Base-by-base conservation (phyloP, 1,140 invertebrate species). In the Heliothis virescens region DNA sequence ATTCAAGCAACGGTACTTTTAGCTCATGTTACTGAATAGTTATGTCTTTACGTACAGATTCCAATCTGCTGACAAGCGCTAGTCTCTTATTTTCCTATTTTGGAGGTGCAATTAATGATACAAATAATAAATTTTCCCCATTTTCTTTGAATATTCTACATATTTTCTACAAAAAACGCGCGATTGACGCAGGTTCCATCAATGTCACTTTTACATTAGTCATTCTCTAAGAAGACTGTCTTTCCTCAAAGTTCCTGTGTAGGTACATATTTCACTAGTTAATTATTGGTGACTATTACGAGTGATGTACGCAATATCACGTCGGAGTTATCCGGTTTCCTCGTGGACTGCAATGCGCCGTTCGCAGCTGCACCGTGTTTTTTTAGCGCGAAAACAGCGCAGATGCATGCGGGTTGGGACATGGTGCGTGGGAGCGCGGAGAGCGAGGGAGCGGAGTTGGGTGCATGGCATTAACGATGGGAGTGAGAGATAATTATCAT, bases 321-420 rank as follows among this genome's bases (percentile, higher is more conserved):
- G 29, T 53, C 60, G 18, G 10, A 13, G 50, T 76, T 79, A 79
- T 72, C 78, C 78, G 62, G 53, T 79, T 48, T 72, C 65, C 77
- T 72, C 67, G 47, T 73, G 57, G 53, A 60, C 67, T 63, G 67
- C 67, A 73, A 72, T 67, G 71, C 79, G 79, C 10, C 67, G 65
- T 69, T 60, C 67, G 69, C 79, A 80, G 79, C 79, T 75, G 79
- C 62, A 60, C 71, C 18, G 53, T 67, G 59, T 80, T 62, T 80
- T 80, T 80, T 80, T 74, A 67, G 29, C 52, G 50, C 52, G 53
- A 57, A 57, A 78, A 69, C 62, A 67, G 69, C 67, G 60, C 79
- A 80, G 72, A 75, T 80, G 79, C 59, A 55, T 75, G 16, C 13
- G 48, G 52, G 12, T 47, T 26, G 53, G 50, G 65, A n/a, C 41